Conservation (phyloP, 1,140 invertebrate species). For the Rhynchophorus ferrugineus region DNA sequence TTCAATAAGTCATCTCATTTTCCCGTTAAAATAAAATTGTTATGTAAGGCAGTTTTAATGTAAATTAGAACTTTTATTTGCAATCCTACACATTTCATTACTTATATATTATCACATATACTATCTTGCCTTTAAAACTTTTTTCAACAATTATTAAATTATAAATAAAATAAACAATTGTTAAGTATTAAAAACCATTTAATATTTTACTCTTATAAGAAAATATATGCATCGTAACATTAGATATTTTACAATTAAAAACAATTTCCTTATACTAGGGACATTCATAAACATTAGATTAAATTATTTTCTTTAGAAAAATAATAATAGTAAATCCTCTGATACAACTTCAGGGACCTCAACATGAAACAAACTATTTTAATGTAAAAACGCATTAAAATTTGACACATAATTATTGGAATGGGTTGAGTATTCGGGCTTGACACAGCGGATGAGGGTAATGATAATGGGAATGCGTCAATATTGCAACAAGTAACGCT, state of each 20-base stretch:
- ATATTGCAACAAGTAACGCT: not conserved
- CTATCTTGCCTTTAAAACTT: too few species aligned
- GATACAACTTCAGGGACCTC: too few species aligned
- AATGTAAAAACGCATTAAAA: conserved; percentile 7
- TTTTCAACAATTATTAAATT: too few species aligned
- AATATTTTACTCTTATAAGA: conserved; percentile 8
- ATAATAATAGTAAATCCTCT: conserved; percentile 2
- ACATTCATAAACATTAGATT: conserved; percentile 10
- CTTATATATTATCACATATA: too few species aligned
- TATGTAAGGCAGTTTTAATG: too few species aligned
- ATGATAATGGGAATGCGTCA: not conserved
- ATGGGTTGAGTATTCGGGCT: not conserved
- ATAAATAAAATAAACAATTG: too few species aligned
- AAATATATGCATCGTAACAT: conserved; percentile 11
- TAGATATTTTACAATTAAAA: conserved; percentile 14
- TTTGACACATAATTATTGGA: conserved; percentile 6
- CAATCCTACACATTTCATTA: too few species aligned
- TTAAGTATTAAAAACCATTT: conserved; percentile 11
- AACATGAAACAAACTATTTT: too few species aligned
- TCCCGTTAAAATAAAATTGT: too few species aligned
- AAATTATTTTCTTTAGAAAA: conserved; percentile 13
- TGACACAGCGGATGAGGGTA: not conserved
- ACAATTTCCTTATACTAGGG: conserved; percentile 12
- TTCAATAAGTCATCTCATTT: too few species aligned
- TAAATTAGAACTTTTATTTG: too few species aligned